Evolutionary conservation across 1,140 invertebrate species (phyloP), one percentile per base, ranked within the genome.

Genomic region (Drosophila ficusphila): DNA sequence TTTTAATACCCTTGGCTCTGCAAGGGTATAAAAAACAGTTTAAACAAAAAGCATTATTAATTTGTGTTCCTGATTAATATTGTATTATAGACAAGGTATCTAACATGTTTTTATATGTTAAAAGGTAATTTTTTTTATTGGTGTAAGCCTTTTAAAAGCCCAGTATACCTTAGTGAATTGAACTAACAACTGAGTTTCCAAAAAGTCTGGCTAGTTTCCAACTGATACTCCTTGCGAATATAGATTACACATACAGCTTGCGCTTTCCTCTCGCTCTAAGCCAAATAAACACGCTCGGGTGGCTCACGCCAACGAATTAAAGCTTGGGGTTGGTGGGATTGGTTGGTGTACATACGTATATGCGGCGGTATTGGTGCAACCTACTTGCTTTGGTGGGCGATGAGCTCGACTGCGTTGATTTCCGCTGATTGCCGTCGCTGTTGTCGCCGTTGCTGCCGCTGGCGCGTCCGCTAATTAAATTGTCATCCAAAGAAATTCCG

Each of bases 401-500:
- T 85, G 83, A 79, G 71, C 68, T 77, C 47, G 64, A 67, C 64
- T 76, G 83, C 85, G 83, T 85, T 79, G 78, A 85, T 89, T 89
- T 89, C 51, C 82, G 77, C 65, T 88, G 82, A 82, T 88, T 88
- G 69, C 69, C 58, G 65, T 85, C 85, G 65, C 81, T 79, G 67
- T 89, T 82, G 39, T 86, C 85, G 72, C 73, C 82, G 79, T 86
- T 89, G 62, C 79, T 85, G 79, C 78, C 82, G 53, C 88, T 89
- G 78, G 78, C 71, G 65, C 79, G 88, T 83, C 88, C 88, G 82
- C 89, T 90, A 83, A 90, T 90, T 90, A 90, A 90, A 90, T 90
- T 90, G 81, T 90, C 89, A 81, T 90, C 89, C 62, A 90, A 83
- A 56, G 89, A 89, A 81, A 90, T 88, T 25, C 89, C 89, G 90